Base-by-base conservation (phyloP, 2,113 vertebrate genomes). In the Psittacara wagleri region DNA sequence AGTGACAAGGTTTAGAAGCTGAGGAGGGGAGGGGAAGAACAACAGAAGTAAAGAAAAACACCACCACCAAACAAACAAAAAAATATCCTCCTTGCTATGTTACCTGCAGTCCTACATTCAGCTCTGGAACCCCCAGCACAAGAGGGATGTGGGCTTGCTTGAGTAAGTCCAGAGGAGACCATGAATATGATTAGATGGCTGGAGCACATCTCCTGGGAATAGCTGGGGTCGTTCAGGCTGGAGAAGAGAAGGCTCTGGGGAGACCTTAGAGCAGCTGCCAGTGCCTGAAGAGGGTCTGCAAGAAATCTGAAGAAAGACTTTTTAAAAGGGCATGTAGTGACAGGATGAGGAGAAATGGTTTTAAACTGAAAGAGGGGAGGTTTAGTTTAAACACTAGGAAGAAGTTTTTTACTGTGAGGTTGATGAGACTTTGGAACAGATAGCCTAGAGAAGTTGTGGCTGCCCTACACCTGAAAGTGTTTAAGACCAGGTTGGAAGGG, bases 1-100 rank as follows among this genome's bases (percentile, higher is more conserved):
- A 35, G 13, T 33, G 1, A 57, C 7, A 49, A 80, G 4, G 6
- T 80, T 51, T 55, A 67, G 22, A 75, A 68, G 6, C 1, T 33
- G 35, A 27, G 18, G 7, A 7, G 1, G 18, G 5, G 9, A 14
- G 17, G 10, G 5, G 24, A 3, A 28, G n/a, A 28, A 37, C 6
- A 8, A 29, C 25, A 44, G 9, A 35, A 27, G 4, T 16, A 13
- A 51, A 20, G 2, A 28, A 29, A 41, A 31, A 2, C 3, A 52
- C 1, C 2, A 46, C 33, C 19, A 48, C 29, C 3, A 2, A 51
- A 2, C 35, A 66, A 41, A 8, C 17, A 9, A 16, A 43, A 51
- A 24, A 28, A 44, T 16, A 1, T 2, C 4, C 16, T 63, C 6
- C 15, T 48, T 63, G 2, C 8, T 16, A 33, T 23, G 2, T 73